Evolutionary conservation across 1,140 invertebrate species (phyloP).

Genomic region (Luehdorfia chinensis): DNA sequence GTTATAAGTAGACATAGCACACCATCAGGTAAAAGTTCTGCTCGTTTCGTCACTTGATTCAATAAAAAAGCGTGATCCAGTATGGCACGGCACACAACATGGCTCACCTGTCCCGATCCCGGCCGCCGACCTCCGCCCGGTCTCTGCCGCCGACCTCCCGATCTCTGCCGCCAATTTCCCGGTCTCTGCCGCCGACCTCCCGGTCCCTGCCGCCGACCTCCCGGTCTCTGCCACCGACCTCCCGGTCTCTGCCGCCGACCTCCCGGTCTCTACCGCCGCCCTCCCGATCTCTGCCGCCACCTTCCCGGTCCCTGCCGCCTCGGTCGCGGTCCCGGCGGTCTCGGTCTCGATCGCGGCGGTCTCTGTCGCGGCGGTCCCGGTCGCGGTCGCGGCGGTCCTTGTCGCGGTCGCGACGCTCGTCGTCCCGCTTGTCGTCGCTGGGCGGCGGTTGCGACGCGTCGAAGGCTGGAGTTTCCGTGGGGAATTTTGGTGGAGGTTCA

Average conservation of each 20-base stretch:
- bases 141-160: slow-evolving; percentile 29
- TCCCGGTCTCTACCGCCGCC: no score
- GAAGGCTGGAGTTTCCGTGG: slow-evolving; percentile 29
- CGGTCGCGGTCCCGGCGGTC: slow-evolving; percentile 26
- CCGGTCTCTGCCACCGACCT: slow-evolving; percentile 26
- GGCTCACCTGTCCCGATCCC: no score
- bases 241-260: no score
- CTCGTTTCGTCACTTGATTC: no score
- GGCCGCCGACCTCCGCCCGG: no score
- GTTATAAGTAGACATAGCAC: no score
- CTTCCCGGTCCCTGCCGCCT: slow-evolving; percentile 35
- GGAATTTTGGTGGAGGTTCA: slow-evolving; percentile 65
- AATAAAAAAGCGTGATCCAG: no score
- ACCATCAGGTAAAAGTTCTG: no score
- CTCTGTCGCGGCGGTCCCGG: slow-evolving; percentile 19
- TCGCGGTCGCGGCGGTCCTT: slow-evolving; percentile 24
- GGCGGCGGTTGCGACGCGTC: slow-evolving; percentile 39
- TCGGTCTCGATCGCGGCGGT: slow-evolving; percentile 25
- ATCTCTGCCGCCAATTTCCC: slow-evolving; percentile 38
- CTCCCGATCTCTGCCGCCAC: slow-evolving; percentile 36
- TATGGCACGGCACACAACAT: no score
- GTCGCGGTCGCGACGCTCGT: slow-evolving; percentile 40
- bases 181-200: slow-evolving; percentile 30
- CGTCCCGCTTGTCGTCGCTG: slow-evolving; percentile 39
- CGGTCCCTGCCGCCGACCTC: slow-evolving; percentile 24